Evolutionary conservation across 2,888 invertebrate species (phyloP).

Genomic region (Mystacides longicornis): DNA sequence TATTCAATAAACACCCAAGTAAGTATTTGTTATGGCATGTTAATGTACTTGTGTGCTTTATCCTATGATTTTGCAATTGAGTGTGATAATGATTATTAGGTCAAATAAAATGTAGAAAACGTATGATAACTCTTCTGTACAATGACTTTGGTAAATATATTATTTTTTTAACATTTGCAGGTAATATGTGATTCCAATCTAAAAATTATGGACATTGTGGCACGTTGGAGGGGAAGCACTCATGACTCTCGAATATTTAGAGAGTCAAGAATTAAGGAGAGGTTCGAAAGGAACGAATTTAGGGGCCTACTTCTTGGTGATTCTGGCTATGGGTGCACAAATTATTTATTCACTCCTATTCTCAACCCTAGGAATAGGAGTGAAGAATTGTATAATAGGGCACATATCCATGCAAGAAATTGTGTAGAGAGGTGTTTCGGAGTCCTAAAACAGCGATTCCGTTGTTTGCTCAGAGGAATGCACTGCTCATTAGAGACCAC

Average conservation of each 20-base stretch:
- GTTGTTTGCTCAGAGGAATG: too few species aligned
- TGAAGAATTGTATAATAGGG: too few species aligned
- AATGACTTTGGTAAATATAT: not conserved
- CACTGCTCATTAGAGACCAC: too few species aligned
- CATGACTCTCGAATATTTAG: constrained; percentile 26
- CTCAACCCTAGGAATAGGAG: too few species aligned
- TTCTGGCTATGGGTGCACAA: constrained; percentile 15
- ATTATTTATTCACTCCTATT: constrained; percentile 21
- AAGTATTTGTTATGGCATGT: not conserved
- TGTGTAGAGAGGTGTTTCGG: too few species aligned
- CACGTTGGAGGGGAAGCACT: constrained; percentile 26
- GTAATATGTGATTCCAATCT: constrained; percentile 24
- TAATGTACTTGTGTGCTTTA: not conserved
- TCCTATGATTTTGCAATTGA: not conserved
- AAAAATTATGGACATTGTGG: constrained; percentile 26
- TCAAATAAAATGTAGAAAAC: not conserved
- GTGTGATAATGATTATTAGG: not conserved
- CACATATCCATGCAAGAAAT: too few species aligned
- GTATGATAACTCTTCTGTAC: not conserved
- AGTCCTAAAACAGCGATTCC: too few species aligned
- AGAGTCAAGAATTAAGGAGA: constrained; percentile 14
- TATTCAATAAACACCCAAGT: constrained; percentile 9
- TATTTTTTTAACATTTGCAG: constrained; percentile 7
- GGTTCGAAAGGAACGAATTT: constrained; percentile 18
- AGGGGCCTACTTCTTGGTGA: constrained; percentile 19